Percentiles rank a stretch among this genome's conserved stretches.
phyloP scores from a whole-genome alignment of 2,888 invertebrate genomes.

The Quadroppia sp. region DNA sequence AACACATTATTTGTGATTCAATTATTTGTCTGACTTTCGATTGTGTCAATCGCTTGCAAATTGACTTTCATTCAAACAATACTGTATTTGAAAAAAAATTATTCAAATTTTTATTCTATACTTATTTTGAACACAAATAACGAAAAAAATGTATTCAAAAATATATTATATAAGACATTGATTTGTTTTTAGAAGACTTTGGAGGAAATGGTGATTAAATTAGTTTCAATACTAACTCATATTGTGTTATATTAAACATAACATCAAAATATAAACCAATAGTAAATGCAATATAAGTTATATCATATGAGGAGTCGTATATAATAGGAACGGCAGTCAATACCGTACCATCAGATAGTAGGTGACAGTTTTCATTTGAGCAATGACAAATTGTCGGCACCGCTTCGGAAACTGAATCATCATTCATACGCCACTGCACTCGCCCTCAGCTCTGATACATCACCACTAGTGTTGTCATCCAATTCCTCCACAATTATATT shows the following conservation, averaged over 20 bases:
- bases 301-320: constrained; percentile 1
- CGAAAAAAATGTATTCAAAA: no score
- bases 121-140: no score
- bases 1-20: no score
- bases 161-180: no score
- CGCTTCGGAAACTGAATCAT: constrained; percentile 33
- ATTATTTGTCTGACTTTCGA: no score
- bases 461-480: neutral
- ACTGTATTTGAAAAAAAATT: no score
- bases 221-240: neutral
- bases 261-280: neutral
- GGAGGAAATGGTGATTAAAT: no score
- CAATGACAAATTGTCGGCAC: constrained; percentile 31
- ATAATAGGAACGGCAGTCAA: neutral
- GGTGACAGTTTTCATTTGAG: constrained; percentile 33
- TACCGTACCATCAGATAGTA: constrained; percentile 28
- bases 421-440: constrained; percentile 34
- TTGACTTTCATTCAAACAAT: no score
- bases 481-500: no score
- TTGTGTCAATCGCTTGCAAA: no score
- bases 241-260: neutral
- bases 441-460: constrained; percentile 16
- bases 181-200: no score
- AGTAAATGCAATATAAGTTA: constrained; percentile 1
- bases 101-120: no score